Conservation (phyloP, 2,113 vertebrate genomes). For the Silurus asotus region DNA sequence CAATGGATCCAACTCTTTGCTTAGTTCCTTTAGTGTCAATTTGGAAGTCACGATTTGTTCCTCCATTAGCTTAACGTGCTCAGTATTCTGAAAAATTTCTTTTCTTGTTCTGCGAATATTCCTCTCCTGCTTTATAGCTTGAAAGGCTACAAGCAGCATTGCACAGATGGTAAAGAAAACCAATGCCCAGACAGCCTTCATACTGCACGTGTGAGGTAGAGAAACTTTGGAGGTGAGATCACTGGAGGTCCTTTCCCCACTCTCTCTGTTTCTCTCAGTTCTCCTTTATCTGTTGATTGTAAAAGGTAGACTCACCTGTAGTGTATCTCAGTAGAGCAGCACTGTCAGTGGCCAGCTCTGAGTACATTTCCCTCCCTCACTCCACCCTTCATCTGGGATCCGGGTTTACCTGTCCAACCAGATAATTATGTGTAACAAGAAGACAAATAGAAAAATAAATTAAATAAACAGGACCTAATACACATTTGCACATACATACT, state of each 20-base stretch:
- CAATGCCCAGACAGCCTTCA: neutral
- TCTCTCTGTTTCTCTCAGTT: neutral
- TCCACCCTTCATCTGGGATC: neutral
- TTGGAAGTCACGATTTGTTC: slow-evolving; percentile 38
- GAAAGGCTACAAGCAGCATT: neutral
- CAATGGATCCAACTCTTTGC: accelerated
- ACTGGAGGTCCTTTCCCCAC: neutral
- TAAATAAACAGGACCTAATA: neutral
- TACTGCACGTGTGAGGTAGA: neutral
- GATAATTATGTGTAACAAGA: slow-evolving; percentile 3
- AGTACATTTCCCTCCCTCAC: neutral
- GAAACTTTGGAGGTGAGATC: neutral
- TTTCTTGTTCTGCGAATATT: neutral
- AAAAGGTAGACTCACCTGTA: neutral
- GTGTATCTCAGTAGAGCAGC: neutral
- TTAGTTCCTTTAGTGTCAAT: slow-evolving; percentile 23
- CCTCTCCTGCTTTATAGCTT: neutral
- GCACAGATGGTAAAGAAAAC: neutral
- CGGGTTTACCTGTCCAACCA: slow-evolving; percentile 47
- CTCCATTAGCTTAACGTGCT: slow-evolving; percentile 38
- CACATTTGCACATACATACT: neutral
- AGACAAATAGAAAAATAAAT: neutral
- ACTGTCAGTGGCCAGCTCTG: neutral
- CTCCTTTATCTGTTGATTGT: neutral
- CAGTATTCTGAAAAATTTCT: neutral